A percentile compares a stretch with the other conserved stretches of the same genome.
These are phyloP conservation scores for Phenganax stokvisi DNA, from an alignment of 92 coral and sea anemone genomes.

Conservation along the genomic window DNA sequence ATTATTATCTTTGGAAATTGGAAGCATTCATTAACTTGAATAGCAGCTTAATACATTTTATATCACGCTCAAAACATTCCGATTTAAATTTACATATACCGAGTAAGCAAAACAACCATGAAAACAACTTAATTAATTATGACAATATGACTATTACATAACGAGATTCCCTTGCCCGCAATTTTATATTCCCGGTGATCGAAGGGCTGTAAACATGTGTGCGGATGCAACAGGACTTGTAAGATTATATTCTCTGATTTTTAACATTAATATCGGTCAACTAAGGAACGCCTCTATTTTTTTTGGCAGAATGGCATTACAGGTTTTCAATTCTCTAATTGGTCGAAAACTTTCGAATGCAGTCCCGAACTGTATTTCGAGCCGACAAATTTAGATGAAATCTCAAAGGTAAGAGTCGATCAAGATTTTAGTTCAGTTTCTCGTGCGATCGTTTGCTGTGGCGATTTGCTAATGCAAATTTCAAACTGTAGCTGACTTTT, in stretches of 20 bases:
- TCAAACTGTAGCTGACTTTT: too few species aligned
- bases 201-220: not conserved
- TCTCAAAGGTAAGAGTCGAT: slow-evolving; percentile 52
- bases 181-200: not conserved
- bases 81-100: too few species aligned
- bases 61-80: too few species aligned
- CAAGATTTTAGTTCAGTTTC: not conserved
- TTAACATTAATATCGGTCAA: not conserved
- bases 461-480: not conserved
- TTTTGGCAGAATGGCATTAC: not conserved
- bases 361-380: slow-evolving; percentile 76
- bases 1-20: too few species aligned
- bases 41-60: too few species aligned
- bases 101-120: too few species aligned
- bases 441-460: not conserved
- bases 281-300: not conserved
- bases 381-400: slow-evolving; percentile 66
- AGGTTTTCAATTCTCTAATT: slow-evolving; percentile 62
- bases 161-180: not conserved
- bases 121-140: too few species aligned
- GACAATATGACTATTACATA: too few species aligned
- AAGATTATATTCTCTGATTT: not conserved
- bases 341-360: slow-evolving; percentile 80
- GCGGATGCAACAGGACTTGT: not conserved
- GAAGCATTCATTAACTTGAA: too few species aligned